Conservation (phyloP, 2,113 vertebrate species). For the Hippoglossus stenolepis region DNA sequence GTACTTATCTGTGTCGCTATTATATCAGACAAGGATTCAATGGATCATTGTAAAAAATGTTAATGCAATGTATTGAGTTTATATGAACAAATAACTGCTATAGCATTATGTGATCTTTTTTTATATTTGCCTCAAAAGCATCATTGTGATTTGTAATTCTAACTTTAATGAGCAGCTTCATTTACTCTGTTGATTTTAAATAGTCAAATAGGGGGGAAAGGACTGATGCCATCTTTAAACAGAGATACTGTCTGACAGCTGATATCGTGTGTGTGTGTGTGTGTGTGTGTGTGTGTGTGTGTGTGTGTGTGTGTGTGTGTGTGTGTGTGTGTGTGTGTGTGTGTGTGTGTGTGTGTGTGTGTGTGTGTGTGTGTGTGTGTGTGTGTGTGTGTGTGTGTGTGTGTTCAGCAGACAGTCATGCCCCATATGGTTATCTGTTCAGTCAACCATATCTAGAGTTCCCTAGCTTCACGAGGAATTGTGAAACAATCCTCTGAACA, state of each 20-base stretch:
- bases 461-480: constrained; percentile 50
- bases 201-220: constrained; percentile 4
- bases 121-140: not conserved
- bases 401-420: constrained; percentile 47
- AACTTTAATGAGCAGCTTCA: not conserved
- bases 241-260: constrained; percentile 23
- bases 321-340: constrained; percentile 17
- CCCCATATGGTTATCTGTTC: constrained; percentile 76
- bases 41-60: too few relatives aligned
- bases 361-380: not conserved
- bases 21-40: not conserved
- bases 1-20: not conserved
- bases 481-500: too few relatives aligned
- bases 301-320: not conserved
- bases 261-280: constrained; percentile 3
- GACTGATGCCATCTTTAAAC: constrained; percentile 31
- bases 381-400: constrained; percentile 13
- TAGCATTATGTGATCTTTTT: not conserved
- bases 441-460: constrained; percentile 65
- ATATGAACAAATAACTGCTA: not conserved
- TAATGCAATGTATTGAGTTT: not conserved
- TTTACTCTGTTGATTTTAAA: constrained; percentile 4
- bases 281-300: constrained; percentile 2
- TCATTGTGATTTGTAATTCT: not conserved
- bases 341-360: not conserved